Evolutionary conservation across 2,797 vertebrate species (phyloP), one percentile per base, ranked within the genome.

Genomic region (Manis pentadactyla): DNA sequence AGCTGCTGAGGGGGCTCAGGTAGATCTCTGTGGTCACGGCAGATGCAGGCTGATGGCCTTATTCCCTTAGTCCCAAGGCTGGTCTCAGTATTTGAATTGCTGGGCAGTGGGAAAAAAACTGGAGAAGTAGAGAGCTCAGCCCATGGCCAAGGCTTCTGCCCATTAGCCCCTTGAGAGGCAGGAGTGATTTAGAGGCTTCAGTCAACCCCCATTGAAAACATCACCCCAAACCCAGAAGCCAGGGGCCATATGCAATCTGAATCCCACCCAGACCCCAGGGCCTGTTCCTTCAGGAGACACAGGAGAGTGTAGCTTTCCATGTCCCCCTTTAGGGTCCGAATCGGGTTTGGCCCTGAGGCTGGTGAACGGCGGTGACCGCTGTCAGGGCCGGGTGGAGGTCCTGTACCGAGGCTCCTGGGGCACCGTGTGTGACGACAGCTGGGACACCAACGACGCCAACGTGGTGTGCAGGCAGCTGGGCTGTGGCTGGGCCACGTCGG

Each of bases 381-480:
- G 91, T 34, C 73, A 95, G 75, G 96, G 88, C 39, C 29, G 37
- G 0, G 46, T 94, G 5, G 91, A 96, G 19, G 39, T 89, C 25
- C 79, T 82, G 0, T 94, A 87, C 55, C 29, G 0, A 55, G 55
- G 79, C 7, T 93, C 66, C 10, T 96, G 79, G 94, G 88, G 92
- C 39, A 90, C 61, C 0, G 39, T 92, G 73, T 87, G 68, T 57
- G 88, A 94, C 0, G 66, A 95, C 12, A 0, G 0, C 13, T 94
- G 91, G 94, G 94, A 84, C 61, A 57, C 1, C 51, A 78, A 4
- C 0, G 91, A 95, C 0, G 94, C 81, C 68, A n/a, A 46, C 1
- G 55, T 95, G 69, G 87, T 93, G 3, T 93, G 93, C 55, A 82
- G 93, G 74, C 87, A 93, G 74, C 68, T 95, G 53, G 75, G 17